Evolutionary conservation across 2,797 vertebrate species (phyloP).

Genomic region (Discoglossus pictus): DNA sequence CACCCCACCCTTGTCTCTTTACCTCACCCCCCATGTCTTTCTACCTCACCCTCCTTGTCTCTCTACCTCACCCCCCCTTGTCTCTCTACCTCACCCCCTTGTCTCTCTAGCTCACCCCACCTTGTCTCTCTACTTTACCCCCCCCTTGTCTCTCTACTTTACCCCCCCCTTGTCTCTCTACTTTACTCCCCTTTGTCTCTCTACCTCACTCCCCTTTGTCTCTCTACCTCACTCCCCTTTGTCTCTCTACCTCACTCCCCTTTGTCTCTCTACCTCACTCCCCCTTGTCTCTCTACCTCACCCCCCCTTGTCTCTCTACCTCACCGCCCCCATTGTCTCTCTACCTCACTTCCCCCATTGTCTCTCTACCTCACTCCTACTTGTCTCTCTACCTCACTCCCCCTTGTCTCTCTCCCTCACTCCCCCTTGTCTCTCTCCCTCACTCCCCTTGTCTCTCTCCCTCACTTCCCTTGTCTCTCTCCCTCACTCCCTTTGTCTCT

Average conservation of each 20-base stretch:
- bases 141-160: neutral
- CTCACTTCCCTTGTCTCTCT: neutral
- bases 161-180: neutral
- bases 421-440: neutral
- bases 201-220: neutral
- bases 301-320: neutral
- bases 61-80: too few relatives aligned
- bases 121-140: too few relatives aligned
- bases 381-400: neutral
- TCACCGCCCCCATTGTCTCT: neutral
- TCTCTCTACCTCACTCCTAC: neutral
- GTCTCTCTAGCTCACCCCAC: too few relatives aligned
- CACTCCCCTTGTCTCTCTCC: neutral
- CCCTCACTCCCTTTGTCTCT: too few relatives aligned
- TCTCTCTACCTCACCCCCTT: too few relatives aligned
- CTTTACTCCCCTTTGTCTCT: neutral
- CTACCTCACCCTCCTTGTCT: neutral
- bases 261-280: neutral
- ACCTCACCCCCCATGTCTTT: neutral
- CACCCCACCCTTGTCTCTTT: neutral
- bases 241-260: neutral
- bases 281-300: neutral
- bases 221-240: neutral
- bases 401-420: neutral
- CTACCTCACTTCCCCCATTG: neutral